These are phyloP conservation scores for Takifugu flavidus DNA, from an alignment of 2,113 vertebrate genomes.

Conservation along the genomic window DNA sequence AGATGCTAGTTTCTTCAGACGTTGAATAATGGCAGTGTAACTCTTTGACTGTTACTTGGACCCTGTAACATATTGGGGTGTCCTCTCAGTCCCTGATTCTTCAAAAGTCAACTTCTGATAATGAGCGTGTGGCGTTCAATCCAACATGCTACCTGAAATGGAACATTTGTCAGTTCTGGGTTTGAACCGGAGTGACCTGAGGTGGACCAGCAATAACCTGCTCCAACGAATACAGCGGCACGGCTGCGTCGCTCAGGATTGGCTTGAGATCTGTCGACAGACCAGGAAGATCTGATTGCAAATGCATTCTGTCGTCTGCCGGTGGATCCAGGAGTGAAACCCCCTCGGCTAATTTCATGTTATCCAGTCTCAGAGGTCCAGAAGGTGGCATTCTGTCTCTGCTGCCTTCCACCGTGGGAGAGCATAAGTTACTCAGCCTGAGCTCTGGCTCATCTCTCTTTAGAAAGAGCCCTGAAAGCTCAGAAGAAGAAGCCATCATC, in stretches of 20 bases:
- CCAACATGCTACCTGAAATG: too few relatives aligned
- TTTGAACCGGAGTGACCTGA: constrained; percentile 23
- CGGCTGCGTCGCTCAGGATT: constrained; percentile 18
- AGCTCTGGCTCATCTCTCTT: not conserved
- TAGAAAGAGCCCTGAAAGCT: constrained; percentile 1
- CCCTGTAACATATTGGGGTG: too few relatives aligned
- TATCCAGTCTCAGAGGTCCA: constrained; percentile 46
- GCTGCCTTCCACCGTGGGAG: not conserved
- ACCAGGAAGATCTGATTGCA: not conserved
- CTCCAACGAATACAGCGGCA: constrained; percentile 31
- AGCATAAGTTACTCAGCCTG: constrained; percentile 1
- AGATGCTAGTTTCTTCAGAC: too few relatives aligned
- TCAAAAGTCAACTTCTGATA: not conserved
- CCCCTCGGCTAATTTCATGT: constrained; percentile 60
- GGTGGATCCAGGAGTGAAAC: constrained; percentile 54
- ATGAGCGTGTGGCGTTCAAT: not conserved
- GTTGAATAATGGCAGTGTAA: too few relatives aligned
- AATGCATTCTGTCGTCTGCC: not conserved
- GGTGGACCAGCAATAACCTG: constrained; percentile 24
- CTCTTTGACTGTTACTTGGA: too few relatives aligned
- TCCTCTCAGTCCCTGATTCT: not conserved
- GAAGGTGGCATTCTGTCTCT: constrained; percentile 6
- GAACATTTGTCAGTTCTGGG: not conserved
- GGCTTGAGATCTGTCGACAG: constrained; percentile 21
- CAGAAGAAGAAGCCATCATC: constrained; percentile 6